Base-by-base conservation (phyloP, 1,140 invertebrate genomes). In the Nylanderia fulva region DNA sequence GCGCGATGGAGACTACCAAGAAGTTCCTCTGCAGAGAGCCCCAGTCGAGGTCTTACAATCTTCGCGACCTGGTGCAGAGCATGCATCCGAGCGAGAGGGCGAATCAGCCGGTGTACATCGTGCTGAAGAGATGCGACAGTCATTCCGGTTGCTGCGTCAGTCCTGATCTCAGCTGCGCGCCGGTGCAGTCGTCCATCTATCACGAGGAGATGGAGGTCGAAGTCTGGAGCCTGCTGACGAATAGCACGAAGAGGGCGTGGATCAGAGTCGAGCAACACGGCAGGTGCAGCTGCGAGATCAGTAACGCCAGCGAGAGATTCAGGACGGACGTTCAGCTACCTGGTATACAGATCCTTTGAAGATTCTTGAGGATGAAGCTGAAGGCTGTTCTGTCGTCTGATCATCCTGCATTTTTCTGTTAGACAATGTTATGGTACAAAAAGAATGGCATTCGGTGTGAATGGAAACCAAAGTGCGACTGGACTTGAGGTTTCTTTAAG, bases 181-280 rank as follows among this genome's bases (percentile, higher is more conserved):
- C 90, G 8, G 58, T 87, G 0, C n/a, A 58, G 6, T 77, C 86
- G 4, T 63, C 61, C 1, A 87, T 88, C 21, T 87, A 90, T n/a
- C 76, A 88, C n/a, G 90, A 92, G 18, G 90, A 93, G 2, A 39
- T 92, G 8, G 86, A 92, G 36, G 84, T 92, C 27, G 72, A 88
- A 36, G 58, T 92, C 0, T 75, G 54, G 61, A 93, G 74, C 13
- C 15, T 90, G 0, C n/a, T 64, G n/a, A 89, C 84, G 7, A 89
- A 86, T n/a, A 48, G 58, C 7, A 86, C 36, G 0, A 86, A 63
- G 24, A 86, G 15, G 42, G 64, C 74, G 21, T 92, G 87, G 90
- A 92, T 93, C 15, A 85, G 66, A 5, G 84, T 93, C 11, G 90
- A 91, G 15, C 91, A 93, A 13, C 92, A 93, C 39, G 80, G 61